Conservation (phyloP, 2,797 vertebrate species). For the Carapus acus region DNA sequence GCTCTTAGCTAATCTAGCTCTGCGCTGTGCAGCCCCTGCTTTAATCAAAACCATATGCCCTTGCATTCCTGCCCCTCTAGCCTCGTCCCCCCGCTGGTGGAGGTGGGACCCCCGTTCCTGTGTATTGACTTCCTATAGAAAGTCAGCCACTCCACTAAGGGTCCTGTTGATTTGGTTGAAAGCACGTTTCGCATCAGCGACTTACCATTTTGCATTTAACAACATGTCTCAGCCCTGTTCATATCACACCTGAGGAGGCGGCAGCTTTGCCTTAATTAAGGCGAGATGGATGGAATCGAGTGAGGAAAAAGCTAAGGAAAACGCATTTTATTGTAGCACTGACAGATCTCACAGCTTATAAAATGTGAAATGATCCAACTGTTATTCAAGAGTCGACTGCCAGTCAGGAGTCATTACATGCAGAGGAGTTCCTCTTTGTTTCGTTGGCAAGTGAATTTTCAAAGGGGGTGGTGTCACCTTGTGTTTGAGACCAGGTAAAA, state of each 20-base stretch:
- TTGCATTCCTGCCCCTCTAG: constrained; percentile 39
- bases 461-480: too few species aligned
- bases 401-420: too few species aligned
- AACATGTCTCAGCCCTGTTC: constrained; percentile 26
- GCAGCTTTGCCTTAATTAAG: constrained; percentile 8
- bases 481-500: too few species aligned
- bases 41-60: constrained; percentile 66
- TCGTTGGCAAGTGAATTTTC: too few species aligned
- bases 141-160: constrained; percentile 26
- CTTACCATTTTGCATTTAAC: constrained; percentile 18
- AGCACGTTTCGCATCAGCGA: constrained; percentile 23
- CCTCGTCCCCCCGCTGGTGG: constrained; percentile 35
- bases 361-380: background rate
- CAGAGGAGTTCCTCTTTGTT: too few species aligned
- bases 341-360: background rate
- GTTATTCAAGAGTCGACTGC: background rate
- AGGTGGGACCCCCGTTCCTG: too few species aligned
- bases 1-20: constrained; percentile 55
- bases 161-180: constrained; percentile 39
- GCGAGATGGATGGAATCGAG: background rate
- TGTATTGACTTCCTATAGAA: constrained; percentile 33
- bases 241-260: constrained; percentile 39
- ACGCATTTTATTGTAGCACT: background rate
- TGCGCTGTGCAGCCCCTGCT: constrained; percentile 49
- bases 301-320: constrained; percentile 7